Base-by-base conservation (phyloP, 2,113 vertebrate genomes). In the Geococcyx californianus region DNA sequence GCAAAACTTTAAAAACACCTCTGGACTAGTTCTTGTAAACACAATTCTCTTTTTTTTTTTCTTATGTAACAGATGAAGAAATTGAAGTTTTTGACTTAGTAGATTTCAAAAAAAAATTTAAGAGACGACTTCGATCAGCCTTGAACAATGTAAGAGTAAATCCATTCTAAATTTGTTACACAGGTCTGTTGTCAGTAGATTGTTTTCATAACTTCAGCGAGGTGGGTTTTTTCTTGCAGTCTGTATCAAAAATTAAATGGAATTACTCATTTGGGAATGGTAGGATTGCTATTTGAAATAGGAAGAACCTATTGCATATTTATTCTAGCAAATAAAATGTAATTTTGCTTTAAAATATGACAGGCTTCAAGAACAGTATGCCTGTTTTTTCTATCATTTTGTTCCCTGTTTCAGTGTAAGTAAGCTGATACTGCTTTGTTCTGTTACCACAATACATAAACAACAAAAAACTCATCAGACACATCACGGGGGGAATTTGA, bases 61-160 rank as follows among this genome's bases (percentile, higher is more conserved):
- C 86, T 70, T 76, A 10, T 87, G 69, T 96, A 44, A 84, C 97
- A 98, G 98, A 74, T 59, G 96, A 97, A 64, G 97, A 98, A 69
- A 42, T 11, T 4, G 95, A 96, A 13, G 33, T 74, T 95, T 98
- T 98, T 93, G 97, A 98, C 67, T 54, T 98, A 56, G 69, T 45
- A 69, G 77, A 96, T 55, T 98, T 98, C 94, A 98, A 95, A 97
- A 93, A 77, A 33, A 96, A 90, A n/a, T 97, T 98, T 93, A 97
- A 97, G 95, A 93, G 87, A 90, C 79, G 15, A 75, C 96, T 98
- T 79, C 96, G 9, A 17, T 96, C 97, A 95, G 67, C 97, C 77
- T 85, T 98, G 91, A 98, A 95, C 98, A 98, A 98, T 51, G 98
- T 98, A 98, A 98, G 98, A 85, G 70, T 84, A 76, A 90, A 69